These are phyloP conservation scores for Notiomystis cincta DNA, from an alignment of 2,113 vertebrate genomes.

Conservation along the genomic window DNA sequence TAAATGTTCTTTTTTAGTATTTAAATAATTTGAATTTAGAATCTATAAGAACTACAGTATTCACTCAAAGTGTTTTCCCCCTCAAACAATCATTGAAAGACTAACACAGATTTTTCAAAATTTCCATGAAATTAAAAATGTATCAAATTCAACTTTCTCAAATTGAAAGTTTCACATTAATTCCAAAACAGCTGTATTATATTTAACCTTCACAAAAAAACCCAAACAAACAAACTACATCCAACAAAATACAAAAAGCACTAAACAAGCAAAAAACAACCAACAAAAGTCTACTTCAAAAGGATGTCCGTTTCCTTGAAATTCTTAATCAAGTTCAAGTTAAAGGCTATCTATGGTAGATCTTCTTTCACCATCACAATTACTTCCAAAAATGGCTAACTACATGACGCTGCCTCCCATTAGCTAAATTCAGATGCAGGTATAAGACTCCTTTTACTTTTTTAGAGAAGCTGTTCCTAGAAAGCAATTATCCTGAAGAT, in stretches of 20 bases:
- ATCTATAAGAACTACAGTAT: neutral
- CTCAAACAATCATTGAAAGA: neutral
- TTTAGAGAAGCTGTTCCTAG: neutral
- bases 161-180: neutral
- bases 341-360: neutral
- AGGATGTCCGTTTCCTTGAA: neutral
- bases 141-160: neutral
- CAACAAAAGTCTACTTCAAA: neutral
- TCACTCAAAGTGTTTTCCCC: neutral
- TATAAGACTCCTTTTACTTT: neutral
- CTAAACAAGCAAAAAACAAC: neutral
- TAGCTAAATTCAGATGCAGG: neutral
- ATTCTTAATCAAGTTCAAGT: neutral
- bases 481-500: neutral
- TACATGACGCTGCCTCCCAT: neutral
- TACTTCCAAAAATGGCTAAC: neutral
- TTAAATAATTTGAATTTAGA: neutral
- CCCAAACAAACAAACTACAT: no score
- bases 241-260: neutral
- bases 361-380: neutral
- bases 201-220: neutral
- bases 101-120: neutral
- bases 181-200: neutral
- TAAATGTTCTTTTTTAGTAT: neutral
- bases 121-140: neutral